Base-by-base conservation (phyloP, 2,113 vertebrate genomes). In the Leptobrachium leishanense region DNA sequence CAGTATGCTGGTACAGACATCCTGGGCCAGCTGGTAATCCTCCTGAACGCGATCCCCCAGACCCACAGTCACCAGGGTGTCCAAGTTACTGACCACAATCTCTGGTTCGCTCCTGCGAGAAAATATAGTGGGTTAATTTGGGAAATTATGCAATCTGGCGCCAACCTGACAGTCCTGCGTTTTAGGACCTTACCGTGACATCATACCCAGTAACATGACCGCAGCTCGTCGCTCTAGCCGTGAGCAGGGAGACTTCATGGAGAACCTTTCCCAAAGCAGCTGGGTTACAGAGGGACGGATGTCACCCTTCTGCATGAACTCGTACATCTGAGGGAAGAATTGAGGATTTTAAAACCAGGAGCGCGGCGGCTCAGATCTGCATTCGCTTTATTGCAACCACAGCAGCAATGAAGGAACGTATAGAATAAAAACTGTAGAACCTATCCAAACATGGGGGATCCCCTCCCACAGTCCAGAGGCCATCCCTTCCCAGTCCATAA, bases 11-110 rank as follows among this genome's bases (percentile, higher is more conserved):
- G 86, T 87, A 83, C 96, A 96, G 0, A 96, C 77, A 85, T 97
- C 95, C 82, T 93, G 92, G 70, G 96, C 95, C 83, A 99, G 85
- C 54, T 87, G 88, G 75, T 95, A 97, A 85, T 99, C 95, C 81
- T 93, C 94, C 4, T 90, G 90, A 40, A 84, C 90, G 67, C 92
- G 95, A 75, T 96, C 94, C 3, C 92, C 91, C 67, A 99, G 87
- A 13, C 94, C 97, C 40, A 92, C 88, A 2, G 89, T 92, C 79
- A 96, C 93, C 83, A 99, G 90, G 0, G 94, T 92, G 67, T 98
- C 95, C 88, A 99, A 85, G 85, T 99, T 99, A 88, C 97, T 95
- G 2, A 95, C 94, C 59, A 97, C 91, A 73, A 98, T 96, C 85
- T 98, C 96, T 73, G 95, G 92, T 76, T 98, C 95, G 55, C 94